Conservation (phyloP, 2,113 vertebrate species). For the Probosciger aterrimus region DNA sequence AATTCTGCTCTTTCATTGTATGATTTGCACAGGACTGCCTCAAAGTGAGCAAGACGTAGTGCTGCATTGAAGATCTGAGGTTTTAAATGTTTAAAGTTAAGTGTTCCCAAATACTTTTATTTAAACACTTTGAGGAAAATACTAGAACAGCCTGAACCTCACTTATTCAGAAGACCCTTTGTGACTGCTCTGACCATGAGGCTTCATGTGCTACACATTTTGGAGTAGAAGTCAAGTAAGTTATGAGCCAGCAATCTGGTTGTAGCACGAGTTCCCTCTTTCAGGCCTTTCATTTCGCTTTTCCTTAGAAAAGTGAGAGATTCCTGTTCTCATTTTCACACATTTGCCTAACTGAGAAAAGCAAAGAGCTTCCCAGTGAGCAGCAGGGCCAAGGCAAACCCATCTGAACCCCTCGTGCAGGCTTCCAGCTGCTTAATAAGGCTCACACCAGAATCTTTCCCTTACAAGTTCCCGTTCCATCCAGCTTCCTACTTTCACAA, state of each 20-base stretch:
- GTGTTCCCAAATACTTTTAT: background rate
- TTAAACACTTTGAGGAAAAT: background rate
- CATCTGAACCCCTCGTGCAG: background rate
- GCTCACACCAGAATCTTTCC: background rate
- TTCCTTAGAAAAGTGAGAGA: background rate
- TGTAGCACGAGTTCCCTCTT: background rate
- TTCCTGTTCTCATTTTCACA: background rate
- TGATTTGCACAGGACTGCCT: background rate
- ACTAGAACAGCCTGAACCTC: background rate
- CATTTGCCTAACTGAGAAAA: background rate
- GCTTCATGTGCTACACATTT: background rate
- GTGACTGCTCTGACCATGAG: background rate
- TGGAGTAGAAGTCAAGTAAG: background rate
- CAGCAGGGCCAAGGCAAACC: background rate
- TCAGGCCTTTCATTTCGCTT: background rate
- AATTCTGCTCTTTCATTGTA: background rate
- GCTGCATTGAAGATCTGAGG: background rate
- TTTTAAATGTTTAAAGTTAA: background rate
- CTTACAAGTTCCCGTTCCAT: background rate
- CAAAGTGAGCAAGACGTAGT: background rate
- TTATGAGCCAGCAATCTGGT: background rate
- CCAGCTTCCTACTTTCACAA: background rate
- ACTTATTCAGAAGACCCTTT: background rate
- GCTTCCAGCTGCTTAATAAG: background rate
- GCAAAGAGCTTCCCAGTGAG: background rate